These are phyloP conservation scores for Tineola bisselliella DNA, from an alignment of 2,888 invertebrate genomes.

Conservation along the genomic window DNA sequence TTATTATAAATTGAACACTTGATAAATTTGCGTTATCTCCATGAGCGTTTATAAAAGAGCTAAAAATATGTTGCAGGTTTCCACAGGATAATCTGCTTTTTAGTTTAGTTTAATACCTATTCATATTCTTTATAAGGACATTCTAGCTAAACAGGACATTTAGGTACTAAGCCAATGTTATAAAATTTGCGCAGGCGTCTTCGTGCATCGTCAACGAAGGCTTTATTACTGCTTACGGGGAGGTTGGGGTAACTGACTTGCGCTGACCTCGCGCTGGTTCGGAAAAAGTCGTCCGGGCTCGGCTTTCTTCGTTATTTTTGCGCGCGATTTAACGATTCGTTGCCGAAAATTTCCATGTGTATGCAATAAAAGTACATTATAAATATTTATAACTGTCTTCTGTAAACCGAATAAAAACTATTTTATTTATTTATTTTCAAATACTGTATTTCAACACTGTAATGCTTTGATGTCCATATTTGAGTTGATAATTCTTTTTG, in stretches of 20 bases:
- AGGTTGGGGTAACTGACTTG: slow-evolving; percentile 72
- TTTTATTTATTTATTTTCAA: no score
- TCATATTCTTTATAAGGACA: background rate
- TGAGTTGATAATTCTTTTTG: background rate
- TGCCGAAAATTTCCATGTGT: background rate
- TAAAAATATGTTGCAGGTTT: background rate
- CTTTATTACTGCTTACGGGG: background rate
- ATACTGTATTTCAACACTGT: no score
- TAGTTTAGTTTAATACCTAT: background rate
- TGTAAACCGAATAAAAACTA: background rate
- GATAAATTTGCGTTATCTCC: background rate
- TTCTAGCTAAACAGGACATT: background rate
- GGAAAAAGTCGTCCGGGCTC: slow-evolving; percentile 49
- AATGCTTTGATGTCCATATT: no score
- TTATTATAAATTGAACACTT: background rate
- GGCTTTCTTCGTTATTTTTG: slow-evolving; percentile 30
- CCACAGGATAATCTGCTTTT: background rate
- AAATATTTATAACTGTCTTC: background rate
- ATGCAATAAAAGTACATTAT: background rate
- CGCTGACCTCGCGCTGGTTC: slow-evolving; percentile 66
- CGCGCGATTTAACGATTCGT: background rate
- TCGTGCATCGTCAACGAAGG: slow-evolving; percentile 31
- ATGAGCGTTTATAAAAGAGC: background rate
- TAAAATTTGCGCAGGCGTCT: slow-evolving; percentile 22
- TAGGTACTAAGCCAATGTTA: background rate